Base-by-base conservation (phyloP, 37 sponge, comb jelly and placozoan species). In the Geodia barretti region DNA sequence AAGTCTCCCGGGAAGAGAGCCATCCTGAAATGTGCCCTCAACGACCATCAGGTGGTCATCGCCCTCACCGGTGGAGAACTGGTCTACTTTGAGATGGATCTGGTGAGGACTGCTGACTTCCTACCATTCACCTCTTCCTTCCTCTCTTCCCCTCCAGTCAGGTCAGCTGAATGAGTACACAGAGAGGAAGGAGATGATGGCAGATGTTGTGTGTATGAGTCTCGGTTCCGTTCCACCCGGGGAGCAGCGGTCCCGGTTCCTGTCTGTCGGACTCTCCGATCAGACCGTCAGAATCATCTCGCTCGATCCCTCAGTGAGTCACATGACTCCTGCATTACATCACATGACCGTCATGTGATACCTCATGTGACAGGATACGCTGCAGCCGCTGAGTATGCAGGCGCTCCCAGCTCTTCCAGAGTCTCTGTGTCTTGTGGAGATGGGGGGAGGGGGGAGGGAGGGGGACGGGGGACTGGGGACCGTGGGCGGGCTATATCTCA, bases 31-130 rank as follows among this genome's bases (percentile, higher is more conserved):
- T 98, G 99, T 88, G 97, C 99, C 32, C 83, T 98, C 42, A 98
- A 94, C 68, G 93, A 98, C 72, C 63, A 95, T 39, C 97, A 96
- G 75, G 99, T 96, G 41, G 99, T 96, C 31, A 94, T 98, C 38
- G 95, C 99, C 28, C 87, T 98, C 43, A 90, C 81, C 62, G 97
- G 97, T 28, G 97, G 97, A 42, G 99, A 98, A 64, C 78, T 98
- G 3, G 99, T 98, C 71, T 98, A 98, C 88, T 98, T 98, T 87
- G 99, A 98, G 72, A 98, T 98, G 99, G 95, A 98, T 60, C 83
- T 62, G 80, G 95, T 93, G 39, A 78, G 83, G 41, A 23, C 7
- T 65, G 67, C 32, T 17, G 31, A 65, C 7, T 31, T 33, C 35
- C 32, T 71, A 71, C 72, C 17, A 9, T 71, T 14, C 32, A n/a